These are phyloP conservation scores for Prenolepis imparis DNA, from an alignment of 2,888 invertebrate genomes.

Conservation along the genomic window DNA sequence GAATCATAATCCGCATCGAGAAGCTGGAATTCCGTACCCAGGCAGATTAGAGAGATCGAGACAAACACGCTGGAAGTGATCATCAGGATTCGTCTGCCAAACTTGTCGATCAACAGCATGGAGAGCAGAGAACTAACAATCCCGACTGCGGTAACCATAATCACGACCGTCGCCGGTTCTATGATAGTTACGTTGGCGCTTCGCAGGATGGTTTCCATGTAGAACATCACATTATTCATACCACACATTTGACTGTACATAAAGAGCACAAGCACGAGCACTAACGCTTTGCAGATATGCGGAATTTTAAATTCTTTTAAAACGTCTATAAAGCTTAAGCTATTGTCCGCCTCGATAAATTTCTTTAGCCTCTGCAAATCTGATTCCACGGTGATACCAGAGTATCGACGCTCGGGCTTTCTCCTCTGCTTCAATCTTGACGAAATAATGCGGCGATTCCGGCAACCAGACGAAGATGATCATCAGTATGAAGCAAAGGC, in stretches of 20 bases:
- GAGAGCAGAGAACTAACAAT: slow-evolving; percentile 76
- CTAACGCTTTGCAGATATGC: slow-evolving; percentile 74
- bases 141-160: slow-evolving; percentile 76
- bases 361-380: slow-evolving; percentile 75
- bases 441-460: slow-evolving; percentile 81
- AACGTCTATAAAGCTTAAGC: slow-evolving; percentile 49
- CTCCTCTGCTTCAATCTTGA: slow-evolving; percentile 64
- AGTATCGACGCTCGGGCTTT: slow-evolving; percentile 76
- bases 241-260: slow-evolving; percentile 81
- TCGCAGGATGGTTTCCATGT: slow-evolving; percentile 81
- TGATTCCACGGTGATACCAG: slow-evolving; percentile 78
- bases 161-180: slow-evolving; percentile 77
- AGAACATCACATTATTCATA: slow-evolving; percentile 78
- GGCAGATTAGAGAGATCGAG: slow-evolving; percentile 63
- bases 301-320: slow-evolving; percentile 65
- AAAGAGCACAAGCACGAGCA: slow-evolving; percentile 75
- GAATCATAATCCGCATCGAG: slow-evolving; percentile 71
- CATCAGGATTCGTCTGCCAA: slow-evolving; percentile 79
- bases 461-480: slow-evolving; percentile 78
- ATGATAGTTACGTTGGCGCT: slow-evolving; percentile 74
- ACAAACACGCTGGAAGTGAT: slow-evolving; percentile 72
- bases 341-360: slow-evolving; percentile 72
- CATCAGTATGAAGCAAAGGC: slow-evolving; percentile 72
- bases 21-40: slow-evolving; percentile 77
- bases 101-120: slow-evolving; percentile 79